These are phyloP conservation scores for Philereme vetulata DNA, from an alignment of 2,888 invertebrate genomes.

Conservation along the genomic window DNA sequence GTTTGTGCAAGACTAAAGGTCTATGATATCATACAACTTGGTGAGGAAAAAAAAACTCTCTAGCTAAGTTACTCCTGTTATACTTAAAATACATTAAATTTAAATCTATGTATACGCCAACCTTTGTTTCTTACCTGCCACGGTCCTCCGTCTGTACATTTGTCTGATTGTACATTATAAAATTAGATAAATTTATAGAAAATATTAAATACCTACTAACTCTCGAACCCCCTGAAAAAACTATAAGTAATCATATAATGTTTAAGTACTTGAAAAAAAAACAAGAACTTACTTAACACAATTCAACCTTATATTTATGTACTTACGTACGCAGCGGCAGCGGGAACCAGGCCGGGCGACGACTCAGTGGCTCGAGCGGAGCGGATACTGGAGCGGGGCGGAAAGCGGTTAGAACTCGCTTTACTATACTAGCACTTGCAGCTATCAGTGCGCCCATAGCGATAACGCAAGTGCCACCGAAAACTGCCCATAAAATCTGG, in stretches of 20 bases:
- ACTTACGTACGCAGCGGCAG: constrained; percentile 65
- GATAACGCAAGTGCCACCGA: constrained; percentile 61
- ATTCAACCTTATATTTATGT: constrained; percentile 37
- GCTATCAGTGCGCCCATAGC: constrained; percentile 55
- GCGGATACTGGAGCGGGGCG: constrained; percentile 62
- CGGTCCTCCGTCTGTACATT: too few species aligned
- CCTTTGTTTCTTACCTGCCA: too few species aligned
- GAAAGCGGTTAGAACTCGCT: constrained; percentile 61
- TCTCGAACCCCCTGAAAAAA: constrained; percentile 4
- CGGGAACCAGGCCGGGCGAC: constrained; percentile 67
- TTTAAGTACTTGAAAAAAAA: background rate
- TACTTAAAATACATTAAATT: too few species aligned
- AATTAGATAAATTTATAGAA: too few species aligned
- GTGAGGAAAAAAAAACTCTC: too few species aligned
- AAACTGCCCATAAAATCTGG: constrained; percentile 62
- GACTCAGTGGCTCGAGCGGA: constrained; percentile 58
- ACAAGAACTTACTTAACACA: constrained; percentile 3
- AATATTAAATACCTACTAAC: too few species aligned
- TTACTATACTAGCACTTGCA: constrained; percentile 59
- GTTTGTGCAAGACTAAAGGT: too few species aligned
- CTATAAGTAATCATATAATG: background rate
- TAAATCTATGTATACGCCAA: too few species aligned
- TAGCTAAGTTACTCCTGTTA: too few species aligned
- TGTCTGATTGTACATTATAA: too few species aligned
- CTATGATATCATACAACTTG: too few species aligned